Evolutionary conservation across 2,113 vertebrate species (phyloP).

Genomic region (Callorhinus ursinus): DNA sequence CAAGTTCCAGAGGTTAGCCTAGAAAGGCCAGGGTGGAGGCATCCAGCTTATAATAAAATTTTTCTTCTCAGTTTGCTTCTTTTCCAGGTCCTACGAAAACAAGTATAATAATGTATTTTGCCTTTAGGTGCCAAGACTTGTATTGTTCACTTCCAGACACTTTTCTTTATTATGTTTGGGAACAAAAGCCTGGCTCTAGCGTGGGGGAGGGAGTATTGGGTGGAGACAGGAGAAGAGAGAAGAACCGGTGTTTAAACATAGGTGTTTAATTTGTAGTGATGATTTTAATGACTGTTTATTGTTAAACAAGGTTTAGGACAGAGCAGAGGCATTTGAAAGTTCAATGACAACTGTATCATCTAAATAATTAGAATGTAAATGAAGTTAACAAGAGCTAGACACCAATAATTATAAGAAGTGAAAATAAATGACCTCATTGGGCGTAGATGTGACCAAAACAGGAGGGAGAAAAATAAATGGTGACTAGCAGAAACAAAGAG

Average conservation of each 20-base stretch:
- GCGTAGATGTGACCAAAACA: background rate
- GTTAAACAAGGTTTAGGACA: background rate
- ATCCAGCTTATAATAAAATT: conserved; percentile 10
- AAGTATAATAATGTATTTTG: conserved; percentile 28
- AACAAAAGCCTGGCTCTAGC: background rate
- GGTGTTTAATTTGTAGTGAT: background rate
- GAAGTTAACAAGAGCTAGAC: background rate
- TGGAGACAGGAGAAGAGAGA: background rate
- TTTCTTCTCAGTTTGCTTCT: background rate
- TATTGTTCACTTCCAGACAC: background rate
- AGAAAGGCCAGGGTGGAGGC: background rate
- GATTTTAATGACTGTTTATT: background rate
- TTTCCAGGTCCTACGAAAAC: conserved; percentile 9
- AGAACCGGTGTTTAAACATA: background rate
- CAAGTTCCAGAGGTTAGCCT: background rate
- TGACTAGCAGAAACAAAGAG: background rate
- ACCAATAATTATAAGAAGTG: background rate
- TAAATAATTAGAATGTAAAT: background rate
- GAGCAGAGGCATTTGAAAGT: background rate
- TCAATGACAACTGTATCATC: background rate
- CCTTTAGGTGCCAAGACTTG: background rate
- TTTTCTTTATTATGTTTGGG: background rate
- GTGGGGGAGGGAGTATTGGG: background rate
- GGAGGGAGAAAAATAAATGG: background rate
- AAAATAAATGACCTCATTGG: background rate